Evolutionary conservation across 2,888 invertebrate genomes (phyloP).

Genomic region (Ditylenchus weischeri): DNA sequence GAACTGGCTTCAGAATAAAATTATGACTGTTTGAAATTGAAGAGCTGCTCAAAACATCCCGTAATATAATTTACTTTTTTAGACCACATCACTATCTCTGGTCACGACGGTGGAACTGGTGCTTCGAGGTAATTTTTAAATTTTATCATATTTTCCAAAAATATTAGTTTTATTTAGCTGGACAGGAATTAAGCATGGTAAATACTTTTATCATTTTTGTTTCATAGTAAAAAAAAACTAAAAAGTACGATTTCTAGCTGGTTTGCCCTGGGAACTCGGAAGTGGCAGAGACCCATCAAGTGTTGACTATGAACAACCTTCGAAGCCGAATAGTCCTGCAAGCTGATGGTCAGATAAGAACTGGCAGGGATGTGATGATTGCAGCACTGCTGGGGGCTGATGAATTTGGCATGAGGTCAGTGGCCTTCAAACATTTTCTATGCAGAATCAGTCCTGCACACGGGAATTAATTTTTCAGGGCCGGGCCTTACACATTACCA

Average conservation of each 20-base stretch:
- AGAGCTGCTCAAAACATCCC: no score
- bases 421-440: no score
- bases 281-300: constrained; percentile 95
- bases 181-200: constrained; percentile 86
- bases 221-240: no score
- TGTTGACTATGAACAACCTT: constrained; percentile 58
- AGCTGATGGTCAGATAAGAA: constrained; percentile 90
- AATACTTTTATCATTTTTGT: neutral
- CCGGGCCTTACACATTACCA: no score
- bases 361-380: constrained; percentile 89
- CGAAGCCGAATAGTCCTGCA: constrained; percentile 88
- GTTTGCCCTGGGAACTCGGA: constrained; percentile 98
- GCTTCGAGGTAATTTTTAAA: constrained; percentile 63
- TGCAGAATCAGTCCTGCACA: no score
- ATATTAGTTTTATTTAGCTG: constrained; percentile 63
- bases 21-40: no score
- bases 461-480: no score
- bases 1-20: no score
- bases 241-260: constrained; percentile 66
- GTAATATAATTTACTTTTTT: no score
- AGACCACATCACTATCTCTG: constrained; percentile 95
- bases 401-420: constrained; percentile 71
- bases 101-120: constrained; percentile 98
- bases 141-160: neutral
- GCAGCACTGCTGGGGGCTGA: constrained; percentile 94